Percentiles rank a stretch among this genome's conserved stretches.
Conservation (phyloP, 2,113 vertebrate species). For the Puma concolor region DNA sequence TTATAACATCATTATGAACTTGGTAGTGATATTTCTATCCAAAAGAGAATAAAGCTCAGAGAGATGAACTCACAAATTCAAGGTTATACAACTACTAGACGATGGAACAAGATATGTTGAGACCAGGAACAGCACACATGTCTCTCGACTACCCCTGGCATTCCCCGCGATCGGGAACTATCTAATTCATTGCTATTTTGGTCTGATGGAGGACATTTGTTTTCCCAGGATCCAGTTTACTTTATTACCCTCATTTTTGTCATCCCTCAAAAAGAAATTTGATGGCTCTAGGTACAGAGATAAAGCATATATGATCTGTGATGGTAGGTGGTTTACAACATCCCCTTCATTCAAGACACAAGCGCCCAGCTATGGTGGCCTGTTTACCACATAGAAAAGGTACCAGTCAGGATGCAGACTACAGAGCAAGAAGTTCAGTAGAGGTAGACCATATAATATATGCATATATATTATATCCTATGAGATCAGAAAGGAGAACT, state of each 20-base stretch:
- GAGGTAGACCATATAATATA: neutral
- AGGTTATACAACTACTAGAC: neutral
- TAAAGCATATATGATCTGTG: neutral
- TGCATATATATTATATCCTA: neutral
- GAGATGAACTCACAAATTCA: neutral
- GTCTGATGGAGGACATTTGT: neutral
- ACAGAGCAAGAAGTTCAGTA: neutral
- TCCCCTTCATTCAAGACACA: neutral
- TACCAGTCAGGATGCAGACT: neutral
- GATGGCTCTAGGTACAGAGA: neutral
- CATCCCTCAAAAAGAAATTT: neutral
- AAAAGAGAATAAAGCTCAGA: neutral
- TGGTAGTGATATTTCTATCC: neutral
- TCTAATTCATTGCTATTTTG: neutral
- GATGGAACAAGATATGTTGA: neutral
- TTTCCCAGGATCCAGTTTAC: neutral
- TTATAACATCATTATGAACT: neutral
- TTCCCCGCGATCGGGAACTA: neutral
- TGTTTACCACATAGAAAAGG: neutral
- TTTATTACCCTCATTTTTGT: neutral
- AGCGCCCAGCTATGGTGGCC: neutral
- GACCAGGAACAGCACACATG: rapidly evolving
- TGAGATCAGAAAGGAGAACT: neutral
- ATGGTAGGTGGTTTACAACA: neutral
- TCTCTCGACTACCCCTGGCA: neutral